Percentiles rank a stretch among this genome's conserved stretches.
phyloP scores from a whole-genome alignment of 2,113 vertebrate species.

The Emberiza fucata region DNA sequence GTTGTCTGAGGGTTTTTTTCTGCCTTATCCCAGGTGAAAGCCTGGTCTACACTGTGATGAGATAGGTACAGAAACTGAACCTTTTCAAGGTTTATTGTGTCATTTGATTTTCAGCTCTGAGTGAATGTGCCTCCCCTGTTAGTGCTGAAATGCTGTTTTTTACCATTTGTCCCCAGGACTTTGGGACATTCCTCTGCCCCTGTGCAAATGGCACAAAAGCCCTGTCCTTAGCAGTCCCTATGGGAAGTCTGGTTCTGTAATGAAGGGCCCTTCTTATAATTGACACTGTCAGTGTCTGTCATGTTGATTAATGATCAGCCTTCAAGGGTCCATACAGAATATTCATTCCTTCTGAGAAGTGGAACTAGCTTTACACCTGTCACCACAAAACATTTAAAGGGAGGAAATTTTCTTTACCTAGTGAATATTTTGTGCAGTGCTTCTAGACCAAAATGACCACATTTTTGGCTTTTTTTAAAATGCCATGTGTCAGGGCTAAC shows the following conservation, averaged over 20 bases:
- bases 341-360: background rate
- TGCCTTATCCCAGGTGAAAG: background rate
- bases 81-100: background rate
- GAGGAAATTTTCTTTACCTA: background rate
- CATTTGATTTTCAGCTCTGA: background rate
- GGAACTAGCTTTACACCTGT: conserved; percentile 4
- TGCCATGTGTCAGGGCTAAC: background rate
- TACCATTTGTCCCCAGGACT: background rate
- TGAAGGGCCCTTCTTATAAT: conserved; percentile 3
- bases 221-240: background rate
- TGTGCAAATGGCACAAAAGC: background rate
- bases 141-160: background rate
- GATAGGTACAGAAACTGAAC: background rate
- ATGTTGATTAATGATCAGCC: conserved; percentile 42
- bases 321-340: background rate
- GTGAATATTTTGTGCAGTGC: background rate
- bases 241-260: conserved; percentile 2
- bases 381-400: background rate
- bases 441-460: background rate
- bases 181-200: background rate
- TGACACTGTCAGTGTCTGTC: conserved; percentile 39
- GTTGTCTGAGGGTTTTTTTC: background rate
- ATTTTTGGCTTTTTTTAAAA: background rate
- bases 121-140: background rate
- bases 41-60: background rate